Evolutionary conservation across 2,797 vertebrate genomes (phyloP).

Genomic region (Acanthornis magna): DNA sequence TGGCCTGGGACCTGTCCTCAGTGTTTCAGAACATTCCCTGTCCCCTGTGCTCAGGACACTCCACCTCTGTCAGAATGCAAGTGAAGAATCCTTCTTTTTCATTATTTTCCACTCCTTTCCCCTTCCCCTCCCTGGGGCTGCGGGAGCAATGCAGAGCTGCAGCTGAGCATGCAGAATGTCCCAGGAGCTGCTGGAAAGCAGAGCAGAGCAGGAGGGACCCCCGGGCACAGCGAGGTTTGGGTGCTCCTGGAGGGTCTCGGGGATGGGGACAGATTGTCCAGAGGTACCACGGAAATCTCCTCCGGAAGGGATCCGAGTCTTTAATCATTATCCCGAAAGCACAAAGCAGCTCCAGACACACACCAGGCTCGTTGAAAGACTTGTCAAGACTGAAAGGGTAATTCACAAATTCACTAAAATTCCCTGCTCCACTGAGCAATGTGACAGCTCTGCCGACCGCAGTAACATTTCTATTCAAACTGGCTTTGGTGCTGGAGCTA

Average conservation of each 20-base stretch:
- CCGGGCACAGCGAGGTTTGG: not conserved
- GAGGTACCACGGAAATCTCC: conserved; percentile 43
- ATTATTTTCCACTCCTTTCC: too few species aligned
- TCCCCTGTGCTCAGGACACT: too few species aligned
- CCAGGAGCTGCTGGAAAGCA: not conserved
- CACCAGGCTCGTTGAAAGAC: conserved; percentile 70
- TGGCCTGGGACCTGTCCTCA: too few species aligned
- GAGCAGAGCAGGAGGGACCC: too few species aligned
- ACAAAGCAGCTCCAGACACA: conserved; percentile 67
- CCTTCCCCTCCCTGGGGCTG: too few species aligned
- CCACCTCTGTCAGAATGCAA: too few species aligned
- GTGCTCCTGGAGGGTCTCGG: not conserved
- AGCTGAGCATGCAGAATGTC: not conserved
- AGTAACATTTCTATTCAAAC: conserved; percentile 83
- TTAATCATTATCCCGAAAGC: conserved; percentile 69
- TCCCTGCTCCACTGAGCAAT: conserved; percentile 78
- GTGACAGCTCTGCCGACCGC: conserved; percentile 77
- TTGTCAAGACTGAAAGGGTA: conserved; percentile 77
- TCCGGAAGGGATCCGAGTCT: conserved; percentile 45
- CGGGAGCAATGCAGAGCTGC: not conserved
- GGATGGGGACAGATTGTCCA: not conserved
- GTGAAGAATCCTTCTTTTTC: too few species aligned
- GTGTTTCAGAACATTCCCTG: too few species aligned
- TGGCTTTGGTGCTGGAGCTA: conserved; percentile 78
- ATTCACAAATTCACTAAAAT: conserved; percentile 81